These are phyloP conservation scores for Hapalemur alaotrensis DNA, from an alignment of 2,797 vertebrate genomes.

Conservation along the genomic window DNA sequence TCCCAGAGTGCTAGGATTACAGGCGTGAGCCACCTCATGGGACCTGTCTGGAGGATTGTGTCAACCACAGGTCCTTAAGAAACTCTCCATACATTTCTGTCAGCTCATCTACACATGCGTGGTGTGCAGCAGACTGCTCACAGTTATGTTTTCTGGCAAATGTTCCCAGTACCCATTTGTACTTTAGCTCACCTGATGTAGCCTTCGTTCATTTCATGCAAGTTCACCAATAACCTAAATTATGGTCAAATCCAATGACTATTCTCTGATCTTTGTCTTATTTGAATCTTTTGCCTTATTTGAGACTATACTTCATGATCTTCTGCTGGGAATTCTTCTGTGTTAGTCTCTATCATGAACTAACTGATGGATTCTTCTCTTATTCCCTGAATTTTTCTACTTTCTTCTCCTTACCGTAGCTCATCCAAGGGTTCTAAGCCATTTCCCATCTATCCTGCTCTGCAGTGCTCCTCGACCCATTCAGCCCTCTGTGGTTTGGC, in stretches of 20 bases:
- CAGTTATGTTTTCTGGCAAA: background rate
- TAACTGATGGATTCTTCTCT: background rate
- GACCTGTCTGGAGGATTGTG: background rate
- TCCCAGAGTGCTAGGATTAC: too few species aligned
- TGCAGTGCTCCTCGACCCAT: background rate
- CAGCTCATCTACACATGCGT: background rate
- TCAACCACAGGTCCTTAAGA: background rate
- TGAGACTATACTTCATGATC: background rate
- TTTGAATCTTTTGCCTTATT: background rate
- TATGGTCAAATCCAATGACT: background rate
- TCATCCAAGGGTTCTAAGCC: background rate
- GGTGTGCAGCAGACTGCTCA: background rate
- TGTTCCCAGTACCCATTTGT: background rate
- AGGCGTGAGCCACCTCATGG: too few species aligned
- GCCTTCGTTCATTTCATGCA: background rate
- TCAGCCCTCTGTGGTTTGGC: background rate
- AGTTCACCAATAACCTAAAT: too few species aligned
- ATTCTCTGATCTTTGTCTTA: background rate
- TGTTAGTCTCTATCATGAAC: background rate
- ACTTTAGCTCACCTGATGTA: too few species aligned
- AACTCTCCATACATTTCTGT: background rate
- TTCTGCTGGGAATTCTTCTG: background rate
- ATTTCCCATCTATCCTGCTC: background rate
- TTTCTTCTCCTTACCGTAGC: background rate
- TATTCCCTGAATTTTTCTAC: background rate